phyloP scores from a whole-genome alignment of 2,113 vertebrate species.

The Manacus vitellinus region DNA sequence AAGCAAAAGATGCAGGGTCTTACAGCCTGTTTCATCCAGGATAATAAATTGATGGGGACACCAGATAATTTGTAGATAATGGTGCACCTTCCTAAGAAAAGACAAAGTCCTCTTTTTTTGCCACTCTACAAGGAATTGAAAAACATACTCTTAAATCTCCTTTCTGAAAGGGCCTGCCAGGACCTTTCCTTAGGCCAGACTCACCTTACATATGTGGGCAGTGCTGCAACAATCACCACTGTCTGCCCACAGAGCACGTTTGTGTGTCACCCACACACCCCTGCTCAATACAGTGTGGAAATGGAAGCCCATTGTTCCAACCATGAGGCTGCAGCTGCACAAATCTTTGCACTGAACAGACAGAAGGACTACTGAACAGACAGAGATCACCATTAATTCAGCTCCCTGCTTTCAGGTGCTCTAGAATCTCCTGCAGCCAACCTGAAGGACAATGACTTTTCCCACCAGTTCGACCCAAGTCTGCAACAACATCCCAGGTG shows the following conservation, averaged over 20 bases:
- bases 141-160: not conserved
- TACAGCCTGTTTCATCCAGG: not conserved
- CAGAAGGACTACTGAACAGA: not conserved
- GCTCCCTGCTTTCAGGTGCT: not conserved
- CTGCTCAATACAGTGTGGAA: not conserved
- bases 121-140: not conserved
- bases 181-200: not conserved
- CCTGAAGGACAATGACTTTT: not conserved
- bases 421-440: not conserved
- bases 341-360: not conserved
- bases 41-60: not conserved
- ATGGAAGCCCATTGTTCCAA: not conserved
- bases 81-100: not conserved
- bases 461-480: not conserved
- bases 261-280: not conserved
- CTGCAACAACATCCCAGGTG: fast-evolving
- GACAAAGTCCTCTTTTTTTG: not conserved
- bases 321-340: not conserved
- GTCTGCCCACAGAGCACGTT: not conserved
- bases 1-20: not conserved
- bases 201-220: not conserved
- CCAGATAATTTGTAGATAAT: not conserved
- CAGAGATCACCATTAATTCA: not conserved
- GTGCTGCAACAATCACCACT: not conserved
- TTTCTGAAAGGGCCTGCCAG: not conserved